Evolutionary conservation across 1,140 invertebrate species (phyloP).

Genomic region (Rhopalosiphum padi): DNA sequence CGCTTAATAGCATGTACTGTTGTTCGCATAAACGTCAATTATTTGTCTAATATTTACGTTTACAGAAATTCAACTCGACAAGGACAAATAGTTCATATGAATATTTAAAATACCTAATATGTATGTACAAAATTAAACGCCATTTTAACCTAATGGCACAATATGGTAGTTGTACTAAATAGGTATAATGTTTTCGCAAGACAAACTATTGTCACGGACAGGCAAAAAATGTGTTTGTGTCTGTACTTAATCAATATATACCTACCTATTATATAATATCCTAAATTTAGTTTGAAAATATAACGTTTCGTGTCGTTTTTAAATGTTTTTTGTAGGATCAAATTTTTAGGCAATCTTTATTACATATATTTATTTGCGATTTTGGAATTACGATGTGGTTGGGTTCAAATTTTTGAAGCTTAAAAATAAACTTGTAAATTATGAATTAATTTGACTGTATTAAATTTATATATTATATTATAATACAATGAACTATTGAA

Average conservation of each 20-base stretch:
- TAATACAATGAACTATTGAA: not conserved
- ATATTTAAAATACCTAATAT: constrained; percentile 8
- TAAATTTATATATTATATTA: not conserved
- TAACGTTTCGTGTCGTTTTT: not conserved
- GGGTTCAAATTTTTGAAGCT: not conserved
- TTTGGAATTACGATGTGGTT: not conserved
- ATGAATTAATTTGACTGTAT: not conserved
- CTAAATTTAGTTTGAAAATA: not conserved
- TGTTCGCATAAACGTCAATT: not conserved
- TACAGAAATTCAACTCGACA: not conserved
- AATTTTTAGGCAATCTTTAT: not conserved
- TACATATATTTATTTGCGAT: not conserved
- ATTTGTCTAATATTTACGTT: not conserved
- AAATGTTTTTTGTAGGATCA: not conserved
- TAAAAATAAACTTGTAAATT: not conserved
- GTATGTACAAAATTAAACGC: not conserved
- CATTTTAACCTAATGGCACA: not conserved
- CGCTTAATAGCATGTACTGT: not conserved
- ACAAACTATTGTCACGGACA: not conserved
- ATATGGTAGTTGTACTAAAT: not conserved
- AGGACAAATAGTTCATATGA: not conserved
- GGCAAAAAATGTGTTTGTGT: not conserved
- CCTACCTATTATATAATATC: too few relatives aligned
- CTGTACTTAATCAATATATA: not conserved
- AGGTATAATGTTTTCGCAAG: not conserved